Base-by-base conservation (phyloP, 2,888 invertebrate species). In the Glyphotaelius pellucidus region DNA sequence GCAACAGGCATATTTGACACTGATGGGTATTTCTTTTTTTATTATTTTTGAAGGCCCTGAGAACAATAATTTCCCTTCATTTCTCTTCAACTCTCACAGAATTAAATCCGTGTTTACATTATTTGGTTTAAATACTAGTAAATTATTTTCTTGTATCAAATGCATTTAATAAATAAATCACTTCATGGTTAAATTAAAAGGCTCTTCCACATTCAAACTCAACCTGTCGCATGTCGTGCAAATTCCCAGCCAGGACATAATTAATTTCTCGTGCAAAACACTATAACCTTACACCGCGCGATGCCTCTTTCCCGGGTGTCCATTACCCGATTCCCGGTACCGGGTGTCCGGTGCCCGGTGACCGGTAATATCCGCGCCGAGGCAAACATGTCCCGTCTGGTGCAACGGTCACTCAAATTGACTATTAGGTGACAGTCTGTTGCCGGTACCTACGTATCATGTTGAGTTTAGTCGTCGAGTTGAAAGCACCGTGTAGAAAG, bases 311-410 rank as follows among this genome's bases (percentile, higher is more conserved):
- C 52, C 52, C 52, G 52, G 52, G 52, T 19, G 4, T 52, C 52
- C 52, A 52, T 15, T 19, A 19, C 25, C 19, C 67, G 25, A 5
- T 67, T 0, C 67, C 67, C 25, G 7, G 5, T 19, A 0, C 25
- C 38, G 38, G 38, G 38, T 38, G 38, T 38, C 67, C 67, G 3
- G 67, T 19, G 25, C 67, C 67, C 25, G 67, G 67, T 9, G 67
- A 25, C 9, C 67, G 67, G 25, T 67, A 52, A 52, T 52, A n/a
- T 19, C 25, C 25, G 67, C 25, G n/a, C 67, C 25, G 67, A 25
- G 67, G 38, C 52, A 47, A 87, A 67, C 87, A 47, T 67, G 87
- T 87, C 87, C 19, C 87, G n/a, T 52, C 52, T 47, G 87, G 47
- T 47, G 31, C 31, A 25, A 31, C 47, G 42, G 87, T 87, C 52